Base-by-base conservation (phyloP, 2,888 invertebrate genomes). In the Lepidonotus clava region DNA sequence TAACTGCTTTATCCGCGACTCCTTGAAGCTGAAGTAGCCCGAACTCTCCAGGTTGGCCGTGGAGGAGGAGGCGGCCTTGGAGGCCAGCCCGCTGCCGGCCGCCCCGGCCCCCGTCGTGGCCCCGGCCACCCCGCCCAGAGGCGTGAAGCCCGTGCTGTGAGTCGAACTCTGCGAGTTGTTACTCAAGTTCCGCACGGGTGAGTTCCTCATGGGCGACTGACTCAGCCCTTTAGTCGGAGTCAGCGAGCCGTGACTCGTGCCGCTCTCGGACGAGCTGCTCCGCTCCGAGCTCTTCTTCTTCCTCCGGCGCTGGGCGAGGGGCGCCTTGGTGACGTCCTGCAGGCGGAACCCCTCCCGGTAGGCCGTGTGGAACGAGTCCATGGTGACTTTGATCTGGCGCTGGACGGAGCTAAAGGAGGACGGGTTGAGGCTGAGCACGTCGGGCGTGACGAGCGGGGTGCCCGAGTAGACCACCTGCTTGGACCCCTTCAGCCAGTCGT, bases 331-430 rank as follows among this genome's bases (percentile, higher is more conserved):
- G 0, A 97, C 97, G 90, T 96, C 96, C 93, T 96, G 95, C 86
- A 97, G 94, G 71, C 96, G 95, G 93, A 97, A 97, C n/a, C 97
- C 96, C 92, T 96, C 96, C 28, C 95, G 94, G 84, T 96, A 96
- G 0, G 96, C 96, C 91, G 95, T 95, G 90, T 96, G 95, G 94
- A 96, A 96, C 66, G 96, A 96, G 91, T 95, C 95, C 92, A 96
- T 95, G 0, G 96, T 96, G 56, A 95, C 95, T 90, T 95, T 95
- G 88, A 96, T 94, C 80, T 95, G 95, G 66, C 94, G 94, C 90
- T 95, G 95, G n/a, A 95, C 95, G 0, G 95, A 92, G 36, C 36
- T 85, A n/a, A 89, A 56, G 24, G 86, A 76, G n/a, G 89, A 93
- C 0, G 94, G 92, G 24, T 93, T 92, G 24, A 94, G 92, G 88